Conservation (phyloP, 1,140 invertebrate species). For the Cheumatopsyche charites region DNA sequence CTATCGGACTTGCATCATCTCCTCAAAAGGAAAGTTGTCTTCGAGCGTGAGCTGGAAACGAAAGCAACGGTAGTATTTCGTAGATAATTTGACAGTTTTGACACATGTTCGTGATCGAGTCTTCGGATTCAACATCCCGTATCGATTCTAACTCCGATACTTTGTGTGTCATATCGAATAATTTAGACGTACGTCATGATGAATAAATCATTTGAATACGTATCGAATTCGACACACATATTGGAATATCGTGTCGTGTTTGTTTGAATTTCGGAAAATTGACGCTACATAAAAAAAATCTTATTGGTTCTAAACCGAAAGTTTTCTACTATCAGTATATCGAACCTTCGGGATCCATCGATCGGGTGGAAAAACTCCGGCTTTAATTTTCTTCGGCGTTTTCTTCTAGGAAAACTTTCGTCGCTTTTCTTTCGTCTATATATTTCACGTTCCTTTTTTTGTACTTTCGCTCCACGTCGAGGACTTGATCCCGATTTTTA, state of each 20-base stretch:
- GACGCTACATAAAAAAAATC: too few relatives aligned
- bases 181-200: too few relatives aligned
- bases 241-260: too few relatives aligned
- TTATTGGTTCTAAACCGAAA: too few relatives aligned
- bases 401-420: constrained; percentile 1
- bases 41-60: not conserved
- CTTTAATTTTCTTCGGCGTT: not conserved
- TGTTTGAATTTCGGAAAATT: too few relatives aligned
- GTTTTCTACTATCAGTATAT: too few relatives aligned
- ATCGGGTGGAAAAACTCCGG: not conserved
- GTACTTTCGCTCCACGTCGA: not conserved
- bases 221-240: too few relatives aligned
- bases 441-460: not conserved
- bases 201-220: too few relatives aligned
- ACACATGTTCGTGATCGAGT: not conserved
- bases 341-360: too few relatives aligned
- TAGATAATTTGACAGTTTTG: constrained; percentile 23
- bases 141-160: too few relatives aligned
- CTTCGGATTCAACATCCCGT: not conserved
- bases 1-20: not conserved
- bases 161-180: too few relatives aligned
- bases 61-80: not conserved
- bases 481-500: constrained; percentile 28
- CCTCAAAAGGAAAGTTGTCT: constrained; percentile 21
- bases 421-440: constrained; percentile 3